Base-by-base conservation (phyloP, 2,113 vertebrate species). In the Cranoglanis bouderius region DNA sequence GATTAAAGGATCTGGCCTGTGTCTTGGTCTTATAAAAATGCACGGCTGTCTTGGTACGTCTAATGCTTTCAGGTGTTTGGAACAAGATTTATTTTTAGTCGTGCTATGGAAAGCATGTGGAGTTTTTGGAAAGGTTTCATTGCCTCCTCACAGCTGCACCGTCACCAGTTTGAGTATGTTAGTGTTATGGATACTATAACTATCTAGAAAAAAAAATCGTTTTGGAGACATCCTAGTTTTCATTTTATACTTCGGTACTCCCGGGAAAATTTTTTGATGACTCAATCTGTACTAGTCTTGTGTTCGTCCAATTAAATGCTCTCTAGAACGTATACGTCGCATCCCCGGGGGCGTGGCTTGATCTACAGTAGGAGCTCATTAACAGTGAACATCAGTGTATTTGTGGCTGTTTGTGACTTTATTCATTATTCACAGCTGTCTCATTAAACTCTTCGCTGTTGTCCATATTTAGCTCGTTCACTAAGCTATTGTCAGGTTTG, bases 81-180 rank as follows among this genome's bases (percentile, higher is more conserved):
- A 21, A 6, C 51, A 24, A 13, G 5, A 72, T 85, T 67, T 38
- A 53, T 61, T 85, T 53, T 40, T 38, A 53, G 46, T n/a, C 14
- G 32, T 85, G 83, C 24, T 72, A 40, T 55, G 19, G 16, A 38
- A 55, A 38, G 84, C 87, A 91, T 86, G 87, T 93, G 87, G 63
- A 43, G 88, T 91, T 86, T 86, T 92, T 49, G 26, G 43, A 43
- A 72, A 72, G 13, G 43, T 74, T 75, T 78, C 49, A 53, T 8
- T 49, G 26, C 6, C 29, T 49, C 2, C 43, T 53, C 40, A 51
- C 5, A 78, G 10, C 40, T 26, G 74, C 43, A 65, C 9, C 10
- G 9, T 63, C 26, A 9, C 24, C 26, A 63, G 63, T 65, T 29
- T 63, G 29, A 70, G 29, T 16, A 67, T 1, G 4, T 70, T 18